Base-by-base conservation (phyloP, 2,113 vertebrate species). In the Marcusenius ussheri region DNA sequence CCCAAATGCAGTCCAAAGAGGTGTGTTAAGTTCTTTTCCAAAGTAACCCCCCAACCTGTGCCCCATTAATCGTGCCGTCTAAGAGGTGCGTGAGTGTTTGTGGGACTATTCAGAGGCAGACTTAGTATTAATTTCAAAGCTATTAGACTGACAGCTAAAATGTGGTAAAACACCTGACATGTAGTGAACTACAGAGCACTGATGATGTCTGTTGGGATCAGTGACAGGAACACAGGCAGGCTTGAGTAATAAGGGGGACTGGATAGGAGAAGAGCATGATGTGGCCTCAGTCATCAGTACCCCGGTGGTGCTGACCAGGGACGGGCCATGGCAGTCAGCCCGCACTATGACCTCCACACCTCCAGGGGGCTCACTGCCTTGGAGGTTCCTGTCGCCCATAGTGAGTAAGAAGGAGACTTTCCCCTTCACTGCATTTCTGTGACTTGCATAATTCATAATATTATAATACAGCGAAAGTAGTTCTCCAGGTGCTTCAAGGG, bases 11-110 rank as follows among this genome's bases (percentile, higher is more conserved):
- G 3, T 80, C 24, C 2, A 27, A 9, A 6, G 58, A 89, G 90
- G 91, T 92, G 91, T 91, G 89, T 91, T 91, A 93, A 92, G 92
- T 93, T 94, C 92, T 93, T 93, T 93, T 93, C 89, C 92, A 87
- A 93, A 92, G 91, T 94, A 92, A 13, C 11, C 49, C 49, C 49
- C 49, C 49, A 15, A 13, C 13, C 49, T 50, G 49, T 50, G 49
- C 49, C 49, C 11, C 49, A 92, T 93, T 92, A 91, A 90, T 89
- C 92, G 53, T 1, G 9, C 53, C 56, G 11, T 24, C 87, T 39
- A 91, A 49, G 91, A 92, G 27, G 87, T 88, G 88, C 91, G 89
- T 45, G 5, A 91, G 90, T 70, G 31, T 35, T 77, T 77, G 24
- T 77, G 1, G 24, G 10, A 31, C 31, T 77, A 3, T 74, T 74